These are phyloP conservation scores for Pecten maximus DNA, from an alignment of 2,888 invertebrate species.

Conservation along the genomic window DNA sequence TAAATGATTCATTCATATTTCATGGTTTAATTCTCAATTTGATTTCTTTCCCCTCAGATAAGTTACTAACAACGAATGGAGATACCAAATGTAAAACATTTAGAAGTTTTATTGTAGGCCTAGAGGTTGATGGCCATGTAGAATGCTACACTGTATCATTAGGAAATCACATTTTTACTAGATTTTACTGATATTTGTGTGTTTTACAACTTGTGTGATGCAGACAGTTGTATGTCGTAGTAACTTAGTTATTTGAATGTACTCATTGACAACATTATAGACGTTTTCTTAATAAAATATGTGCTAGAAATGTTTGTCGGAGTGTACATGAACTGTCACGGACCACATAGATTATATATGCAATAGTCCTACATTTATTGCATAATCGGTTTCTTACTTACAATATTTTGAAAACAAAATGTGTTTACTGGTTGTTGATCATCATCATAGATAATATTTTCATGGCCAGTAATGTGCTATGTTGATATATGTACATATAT, in stretches of 20 bases:
- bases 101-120: neutral
- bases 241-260: neutral
- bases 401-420: no score
- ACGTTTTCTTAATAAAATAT: neutral
- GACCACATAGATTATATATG: no score
- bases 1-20: neutral
- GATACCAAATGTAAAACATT: neutral
- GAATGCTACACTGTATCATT: neutral
- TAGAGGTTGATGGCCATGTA: neutral
- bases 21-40: neutral
- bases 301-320: neutral
- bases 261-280: neutral
- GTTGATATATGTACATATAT: no score
- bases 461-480: no score
- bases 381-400: no score
- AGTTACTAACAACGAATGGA: neutral
- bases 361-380: no score
- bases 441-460: no score
- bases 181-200: neutral
- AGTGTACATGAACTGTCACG: no score
- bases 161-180: neutral
- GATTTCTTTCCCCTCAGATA: neutral
- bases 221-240: conserved; percentile 2
- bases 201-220: neutral
- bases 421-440: no score